Percentiles rank a stretch among this genome's conserved stretches.
Evolutionary conservation across 2,797 vertebrate genomes (phyloP).

Genomic region (Pempheris klunzingeri): DNA sequence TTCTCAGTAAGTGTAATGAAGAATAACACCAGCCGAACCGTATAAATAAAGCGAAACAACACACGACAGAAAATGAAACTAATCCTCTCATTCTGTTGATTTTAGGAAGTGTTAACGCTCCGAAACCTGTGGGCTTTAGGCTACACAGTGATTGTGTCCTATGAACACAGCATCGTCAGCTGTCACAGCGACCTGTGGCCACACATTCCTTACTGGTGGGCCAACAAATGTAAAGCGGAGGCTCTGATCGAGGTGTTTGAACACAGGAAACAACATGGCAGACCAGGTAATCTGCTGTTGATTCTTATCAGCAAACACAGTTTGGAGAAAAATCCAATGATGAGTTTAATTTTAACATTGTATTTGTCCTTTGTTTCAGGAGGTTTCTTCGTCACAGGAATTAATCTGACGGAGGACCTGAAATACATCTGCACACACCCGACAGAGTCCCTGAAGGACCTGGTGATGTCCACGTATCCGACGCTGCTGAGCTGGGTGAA

Average conservation of each 20-base stretch:
- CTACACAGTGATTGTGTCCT: slow-evolving; percentile 90
- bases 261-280: slow-evolving; percentile 84
- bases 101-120: slow-evolving; percentile 89
- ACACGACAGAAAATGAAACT: not conserved
- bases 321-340: not conserved
- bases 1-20: not conserved
- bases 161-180: slow-evolving; percentile 83
- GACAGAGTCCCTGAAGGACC: slow-evolving; percentile 87
- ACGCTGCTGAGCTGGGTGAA: slow-evolving; percentile 88
- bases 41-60: not conserved
- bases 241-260: slow-evolving; percentile 90
- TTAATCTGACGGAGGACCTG: slow-evolving; percentile 92
- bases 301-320: not conserved
- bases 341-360: not conserved
- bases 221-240: slow-evolving; percentile 87
- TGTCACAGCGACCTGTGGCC: slow-evolving; percentile 90
- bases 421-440: slow-evolving; percentile 90
- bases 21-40: not conserved
- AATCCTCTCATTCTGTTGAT: slow-evolving; percentile 28
- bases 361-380: slow-evolving; percentile 74
- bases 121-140: slow-evolving; percentile 88
- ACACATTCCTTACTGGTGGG: slow-evolving; percentile 95
- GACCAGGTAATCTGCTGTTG: slow-evolving; percentile 86
- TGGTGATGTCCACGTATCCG: slow-evolving; percentile 90
- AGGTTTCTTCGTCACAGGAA: slow-evolving; percentile 93